These are phyloP conservation scores for Hirtodrosophila duncani DNA, from an alignment of 2,888 invertebrate species.

Conservation along the genomic window DNA sequence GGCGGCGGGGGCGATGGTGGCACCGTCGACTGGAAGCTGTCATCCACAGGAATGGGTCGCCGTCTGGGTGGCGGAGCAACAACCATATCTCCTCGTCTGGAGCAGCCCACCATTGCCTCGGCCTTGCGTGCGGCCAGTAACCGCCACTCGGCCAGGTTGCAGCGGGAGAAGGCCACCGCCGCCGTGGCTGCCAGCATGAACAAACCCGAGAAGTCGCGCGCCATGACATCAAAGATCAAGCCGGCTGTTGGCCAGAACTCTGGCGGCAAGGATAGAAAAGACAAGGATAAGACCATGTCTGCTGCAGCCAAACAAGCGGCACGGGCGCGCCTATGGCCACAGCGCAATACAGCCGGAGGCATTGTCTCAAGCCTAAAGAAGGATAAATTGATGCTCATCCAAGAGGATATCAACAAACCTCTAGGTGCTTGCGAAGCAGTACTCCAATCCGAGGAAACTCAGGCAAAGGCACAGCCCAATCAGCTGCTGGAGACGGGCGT, in stretches of 20 bases:
- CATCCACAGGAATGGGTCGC: conserved; percentile 3
- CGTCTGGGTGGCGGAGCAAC: conserved; percentile 6
- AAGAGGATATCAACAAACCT: background rate
- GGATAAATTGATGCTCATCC: background rate
- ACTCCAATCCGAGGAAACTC: background rate
- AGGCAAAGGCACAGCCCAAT: background rate
- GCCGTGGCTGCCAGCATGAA: background rate
- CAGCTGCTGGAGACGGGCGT: conserved; percentile 42
- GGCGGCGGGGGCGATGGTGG: conserved; percentile 60
- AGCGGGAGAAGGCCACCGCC: conserved; percentile 8
- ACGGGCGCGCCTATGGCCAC: conserved; percentile 23
- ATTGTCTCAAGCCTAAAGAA: background rate
- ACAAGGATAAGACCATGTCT: conserved; percentile 1
- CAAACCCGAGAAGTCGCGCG: background rate
- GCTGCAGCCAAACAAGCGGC: conserved; percentile 13
- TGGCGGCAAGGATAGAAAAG: background rate
- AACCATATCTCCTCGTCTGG: conserved; percentile 19
- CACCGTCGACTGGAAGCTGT: conserved; percentile 30
- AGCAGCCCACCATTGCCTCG: conserved; percentile 52
- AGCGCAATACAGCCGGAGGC: conserved; percentile 11
- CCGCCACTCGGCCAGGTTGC: conserved; percentile 21
- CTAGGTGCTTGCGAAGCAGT: background rate
- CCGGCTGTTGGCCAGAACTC: background rate
- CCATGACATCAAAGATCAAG: background rate
- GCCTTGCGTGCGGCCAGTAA: conserved; percentile 45